Base-by-base conservation (phyloP, 2,113 vertebrate species). In the Oenanthe oenanthe region DNA sequence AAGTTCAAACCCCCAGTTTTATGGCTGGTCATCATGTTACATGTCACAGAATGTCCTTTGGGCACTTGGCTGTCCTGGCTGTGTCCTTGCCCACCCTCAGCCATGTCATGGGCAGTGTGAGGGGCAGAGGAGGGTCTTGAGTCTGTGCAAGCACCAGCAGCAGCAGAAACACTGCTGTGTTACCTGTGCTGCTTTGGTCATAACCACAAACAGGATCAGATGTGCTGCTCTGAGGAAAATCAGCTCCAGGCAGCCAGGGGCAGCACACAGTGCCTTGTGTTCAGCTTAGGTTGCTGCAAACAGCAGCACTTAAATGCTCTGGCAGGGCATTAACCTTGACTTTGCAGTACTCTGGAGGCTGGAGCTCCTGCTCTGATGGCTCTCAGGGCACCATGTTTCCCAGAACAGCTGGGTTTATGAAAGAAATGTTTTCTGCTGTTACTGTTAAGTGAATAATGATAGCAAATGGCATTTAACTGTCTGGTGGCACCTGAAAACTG, bases 41-140 rank as follows among this genome's bases (percentile, higher is more conserved):
- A 6, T 85, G 36, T 66, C 36, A 34, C 38, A 54, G 80, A 58
- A 54, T 28, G 40, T 54, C 31, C 38, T 75, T 53, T 62, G 71
- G 38, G 66, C 45, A 34, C 22, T 9, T 50, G 54, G 17, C 36
- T 71, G 36, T 66, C 22, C 25, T 36, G 17, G 25, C 70, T 61
- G 25, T 51, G 47, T 47, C 50, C 43, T 40, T 81, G 62, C 7
- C 28, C 62, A 45, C 34, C 19, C 8, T 75, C 58, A 79, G 58
- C 32, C 57, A 2, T 29, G 8, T 10, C 0, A 0, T 10, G 21
- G 34, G 3, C 19, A 53, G n/a, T 8, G 2, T 51, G 38, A 56
- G 58, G 25, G 47, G 40, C 34, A 67, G 57, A 61, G 38, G 60
- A 8, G 40, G 34, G 20, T 67, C 50, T 15, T 47, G 32, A 63